Percentiles rank a stretch among this genome's conserved stretches.
Evolutionary conservation across 1,140 invertebrate genomes (phyloP).

Genomic region (Drosophila quadrilineata): DNA sequence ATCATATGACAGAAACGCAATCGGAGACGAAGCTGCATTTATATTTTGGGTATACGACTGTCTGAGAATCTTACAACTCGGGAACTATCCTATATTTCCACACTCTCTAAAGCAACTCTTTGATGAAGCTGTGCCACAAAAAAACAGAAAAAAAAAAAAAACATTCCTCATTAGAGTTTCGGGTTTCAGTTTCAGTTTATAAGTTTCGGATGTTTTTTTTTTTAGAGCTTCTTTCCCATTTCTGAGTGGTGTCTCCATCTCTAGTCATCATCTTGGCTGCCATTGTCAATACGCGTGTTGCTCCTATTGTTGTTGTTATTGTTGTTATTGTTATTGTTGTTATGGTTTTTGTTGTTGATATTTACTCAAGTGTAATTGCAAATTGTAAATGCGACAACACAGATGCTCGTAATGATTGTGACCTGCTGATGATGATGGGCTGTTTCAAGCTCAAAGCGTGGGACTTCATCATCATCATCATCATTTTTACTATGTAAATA

Average conservation of each 20-base stretch:
- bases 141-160: slow-evolving; percentile 19
- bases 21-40: neutral
- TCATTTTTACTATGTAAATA: too few relatives aligned
- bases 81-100: neutral
- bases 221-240: too few relatives aligned
- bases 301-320: neutral
- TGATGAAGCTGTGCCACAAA: slow-evolving; percentile 36
- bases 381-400: slow-evolving; percentile 78
- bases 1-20: slow-evolving; percentile 1
- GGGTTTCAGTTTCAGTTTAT: slow-evolving; percentile 42
- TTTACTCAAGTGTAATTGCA: slow-evolving; percentile 78
- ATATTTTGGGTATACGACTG: neutral
- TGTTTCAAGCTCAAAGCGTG: slow-evolving; percentile 36
- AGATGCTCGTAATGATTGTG: slow-evolving; percentile 74
- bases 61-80: slow-evolving; percentile 24
- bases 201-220: slow-evolving; percentile 8
- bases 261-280: slow-evolving; percentile 20
- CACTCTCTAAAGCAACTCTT: neutral
- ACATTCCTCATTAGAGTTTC: slow-evolving; percentile 72
- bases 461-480: slow-evolving; percentile 34
- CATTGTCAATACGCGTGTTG: slow-evolving; percentile 24
- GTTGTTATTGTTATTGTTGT: slow-evolving; percentile 7
- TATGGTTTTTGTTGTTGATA: slow-evolving; percentile 56
- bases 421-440: slow-evolving; percentile 16
- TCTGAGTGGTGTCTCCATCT: slow-evolving; percentile 30